Conservation (phyloP, 2,888 invertebrate genomes). For the Saturnia pavonia region DNA sequence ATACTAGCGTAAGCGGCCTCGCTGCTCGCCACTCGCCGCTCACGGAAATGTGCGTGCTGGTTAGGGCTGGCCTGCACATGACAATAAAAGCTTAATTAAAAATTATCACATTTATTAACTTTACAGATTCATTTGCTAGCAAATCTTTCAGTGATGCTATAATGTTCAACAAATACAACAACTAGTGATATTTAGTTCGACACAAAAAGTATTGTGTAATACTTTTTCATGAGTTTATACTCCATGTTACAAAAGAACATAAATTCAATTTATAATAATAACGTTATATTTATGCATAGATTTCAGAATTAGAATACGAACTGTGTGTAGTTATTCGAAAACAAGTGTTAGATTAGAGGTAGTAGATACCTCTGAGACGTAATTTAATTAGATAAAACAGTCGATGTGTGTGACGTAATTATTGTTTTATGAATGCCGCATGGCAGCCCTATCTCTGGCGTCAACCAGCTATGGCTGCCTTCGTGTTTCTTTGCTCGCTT, state of each 20-base stretch:
- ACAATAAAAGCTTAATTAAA: background rate
- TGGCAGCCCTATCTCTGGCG: constrained; percentile 21
- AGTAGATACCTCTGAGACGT: background rate
- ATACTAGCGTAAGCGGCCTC: constrained; percentile 68
- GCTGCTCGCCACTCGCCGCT: constrained; percentile 65
- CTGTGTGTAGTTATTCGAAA: too few species aligned
- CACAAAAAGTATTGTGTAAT: background rate
- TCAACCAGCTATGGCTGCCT: constrained; percentile 36
- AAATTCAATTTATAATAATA: background rate
- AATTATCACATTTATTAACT: background rate
- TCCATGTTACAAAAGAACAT: background rate
- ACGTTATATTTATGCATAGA: background rate
- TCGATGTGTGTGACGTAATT: background rate
- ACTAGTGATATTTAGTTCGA: background rate
- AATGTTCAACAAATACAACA: background rate
- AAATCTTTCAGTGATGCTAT: background rate
- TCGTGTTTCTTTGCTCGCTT: constrained; percentile 44
- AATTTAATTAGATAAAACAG: background rate
- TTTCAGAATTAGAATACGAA: background rate
- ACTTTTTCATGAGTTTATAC: background rate
- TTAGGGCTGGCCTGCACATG: constrained; percentile 42
- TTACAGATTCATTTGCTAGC: background rate
- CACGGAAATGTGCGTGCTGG: constrained; percentile 79
- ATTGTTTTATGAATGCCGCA: background rate
- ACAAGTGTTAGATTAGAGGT: background rate